Base-by-base conservation (phyloP, 1,140 invertebrate species). In the Pseudomyrmex cubaensis region DNA sequence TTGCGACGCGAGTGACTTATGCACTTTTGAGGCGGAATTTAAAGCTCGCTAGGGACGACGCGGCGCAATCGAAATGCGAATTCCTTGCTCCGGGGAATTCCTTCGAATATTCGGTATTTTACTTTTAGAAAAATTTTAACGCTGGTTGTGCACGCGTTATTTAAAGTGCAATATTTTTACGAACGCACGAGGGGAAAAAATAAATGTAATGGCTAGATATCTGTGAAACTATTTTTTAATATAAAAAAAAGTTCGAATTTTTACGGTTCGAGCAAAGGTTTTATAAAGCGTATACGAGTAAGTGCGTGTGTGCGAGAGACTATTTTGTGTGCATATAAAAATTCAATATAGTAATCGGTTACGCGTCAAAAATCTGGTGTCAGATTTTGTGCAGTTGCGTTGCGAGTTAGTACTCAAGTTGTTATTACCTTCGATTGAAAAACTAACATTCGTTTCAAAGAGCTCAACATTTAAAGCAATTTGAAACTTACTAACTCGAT, bases 171-270 rank as follows among this genome's bases (percentile, higher is more conserved):
- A n/a, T 35, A 20, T 52, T 66, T 66, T 56, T 54, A 44, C 9
- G 22, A 2, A 20, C 7, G 25, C 35, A 44, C 12, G 48, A 76
- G 25, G 35, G 20, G 44, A 20, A 12, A 13, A 52, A 52, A 72
- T 80, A 52, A 70, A 64, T 59, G 22, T 80, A 80, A 80, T 70
- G n/a, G 20, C 9, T 12, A 25, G 59, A 59, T 50, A 80, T 61
- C 44, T 22, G 8, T 15, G 10, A 57, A 70, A 78, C 52, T 69
- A 69, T 72, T 59, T 59, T 35, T 66, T 59, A 59, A 59, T 72
- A 59, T 78, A 20, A 80, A 70, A 80, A 80, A 80, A 59, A 44
- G 70, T 72, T 80, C 44, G 12, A 44, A 70, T 80, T 72, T 80
- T 64, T 20, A 35, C 35, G 35, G 44, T 44, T 59, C 66, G 59